These are phyloP conservation scores for Lasioglossum zephyrum DNA, from an alignment of 2,888 invertebrate species.

Conservation along the genomic window DNA sequence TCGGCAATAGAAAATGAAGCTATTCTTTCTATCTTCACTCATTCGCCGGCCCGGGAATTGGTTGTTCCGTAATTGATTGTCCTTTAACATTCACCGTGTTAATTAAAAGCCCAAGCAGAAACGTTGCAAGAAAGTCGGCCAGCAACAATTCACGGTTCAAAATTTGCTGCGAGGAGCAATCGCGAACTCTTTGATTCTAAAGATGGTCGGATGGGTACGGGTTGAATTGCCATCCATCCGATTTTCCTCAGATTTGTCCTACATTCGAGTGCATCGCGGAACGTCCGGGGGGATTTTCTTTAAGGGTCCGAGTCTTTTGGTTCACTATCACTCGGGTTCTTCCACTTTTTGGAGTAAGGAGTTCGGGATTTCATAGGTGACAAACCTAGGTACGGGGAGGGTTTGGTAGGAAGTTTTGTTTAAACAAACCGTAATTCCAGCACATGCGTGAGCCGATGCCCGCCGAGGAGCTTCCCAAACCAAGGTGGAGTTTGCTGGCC, in stretches of 20 bases:
- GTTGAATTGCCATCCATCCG: neutral
- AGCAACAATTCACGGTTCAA: neutral
- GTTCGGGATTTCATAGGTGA: too few species aligned
- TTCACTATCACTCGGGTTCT: too few species aligned
- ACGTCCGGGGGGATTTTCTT: too few species aligned
- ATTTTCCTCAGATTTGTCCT: too few species aligned
- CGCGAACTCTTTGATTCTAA: neutral
- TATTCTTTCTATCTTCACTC: conserved; percentile 17
- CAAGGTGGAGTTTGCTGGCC: conserved; percentile 93
- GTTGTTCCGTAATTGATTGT: conserved; percentile 13
- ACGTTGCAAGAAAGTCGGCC: neutral
- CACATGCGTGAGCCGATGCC: conserved; percentile 93
- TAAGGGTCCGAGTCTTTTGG: too few species aligned
- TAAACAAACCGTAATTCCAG: conserved; percentile 84
- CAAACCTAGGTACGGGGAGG: too few species aligned
- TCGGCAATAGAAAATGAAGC: conserved; percentile 1
- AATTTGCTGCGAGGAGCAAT: too few species aligned
- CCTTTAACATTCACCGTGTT: neutral
- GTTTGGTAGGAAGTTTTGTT: neutral
- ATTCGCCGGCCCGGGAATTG: conserved; percentile 6
- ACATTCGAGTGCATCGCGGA: too few species aligned
- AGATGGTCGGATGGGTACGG: neutral
- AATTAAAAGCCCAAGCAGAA: neutral
- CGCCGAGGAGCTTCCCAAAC: conserved; percentile 93
- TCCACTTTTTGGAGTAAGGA: too few species aligned